These are phyloP conservation scores for Pheosia gnoma DNA, from an alignment of 2,888 invertebrate species.

Conservation along the genomic window DNA sequence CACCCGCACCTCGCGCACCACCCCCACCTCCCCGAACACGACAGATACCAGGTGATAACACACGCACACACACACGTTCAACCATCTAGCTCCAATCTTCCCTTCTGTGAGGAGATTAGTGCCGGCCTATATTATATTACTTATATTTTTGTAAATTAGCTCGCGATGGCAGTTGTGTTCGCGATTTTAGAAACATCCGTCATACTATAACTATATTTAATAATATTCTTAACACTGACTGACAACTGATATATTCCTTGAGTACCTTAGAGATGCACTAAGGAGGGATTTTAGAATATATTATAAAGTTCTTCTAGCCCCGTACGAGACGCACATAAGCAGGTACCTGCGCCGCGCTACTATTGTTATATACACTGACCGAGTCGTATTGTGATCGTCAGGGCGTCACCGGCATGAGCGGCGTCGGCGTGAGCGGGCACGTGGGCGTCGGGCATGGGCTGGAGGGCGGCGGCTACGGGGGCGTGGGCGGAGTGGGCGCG, in stretches of 20 bases:
- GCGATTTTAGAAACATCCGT: no score
- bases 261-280: no score
- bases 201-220: no score
- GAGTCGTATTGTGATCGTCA: conserved; percentile 14
- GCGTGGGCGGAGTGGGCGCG: conserved; percentile 27
- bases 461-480: conserved; percentile 42
- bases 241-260: no score
- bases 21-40: conserved; percentile 61
- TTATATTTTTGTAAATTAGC: no score
- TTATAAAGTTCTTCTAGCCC: no score
- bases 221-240: no score
- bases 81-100: no score
- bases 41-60: conserved; percentile 66
- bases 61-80: neutral
- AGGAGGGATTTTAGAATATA: no score
- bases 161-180: no score
- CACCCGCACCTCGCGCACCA: conserved; percentile 55
- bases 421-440: conserved; percentile 29
- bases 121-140: no score
- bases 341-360: neutral
- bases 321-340: neutral
- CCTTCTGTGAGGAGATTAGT: no score
- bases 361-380: neutral
- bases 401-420: conserved; percentile 43
- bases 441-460: conserved; percentile 35